These are phyloP conservation scores for Cryptoblepharus egeriae DNA, from an alignment of 2,797 vertebrate genomes.

Conservation along the genomic window DNA sequence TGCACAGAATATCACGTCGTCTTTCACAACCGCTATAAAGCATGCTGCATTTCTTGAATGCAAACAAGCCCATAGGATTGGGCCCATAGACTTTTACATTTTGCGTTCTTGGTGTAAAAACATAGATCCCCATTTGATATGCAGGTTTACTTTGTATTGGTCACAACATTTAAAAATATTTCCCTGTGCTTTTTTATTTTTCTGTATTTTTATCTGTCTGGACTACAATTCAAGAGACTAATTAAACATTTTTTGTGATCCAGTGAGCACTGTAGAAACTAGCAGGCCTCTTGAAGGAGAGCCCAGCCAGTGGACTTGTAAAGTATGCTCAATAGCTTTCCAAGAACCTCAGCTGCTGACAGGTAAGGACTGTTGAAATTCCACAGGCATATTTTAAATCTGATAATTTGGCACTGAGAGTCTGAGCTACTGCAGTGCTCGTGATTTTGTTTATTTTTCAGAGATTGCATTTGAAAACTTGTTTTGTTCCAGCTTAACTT, in stretches of 20 bases:
- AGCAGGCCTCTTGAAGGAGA: slow-evolving; percentile 67
- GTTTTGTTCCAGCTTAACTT: not conserved
- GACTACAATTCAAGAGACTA: slow-evolving; percentile 1
- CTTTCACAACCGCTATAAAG: no score
- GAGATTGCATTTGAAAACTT: not conserved
- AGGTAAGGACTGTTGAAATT: slow-evolving; percentile 60
- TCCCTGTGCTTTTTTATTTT: not conserved
- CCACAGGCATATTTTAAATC: not conserved
- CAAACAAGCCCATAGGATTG: no score
- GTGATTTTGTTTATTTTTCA: not conserved
- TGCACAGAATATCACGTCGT: no score
- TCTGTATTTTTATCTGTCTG: not conserved
- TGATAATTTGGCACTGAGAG: not conserved
- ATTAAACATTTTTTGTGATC: slow-evolving; percentile 24
- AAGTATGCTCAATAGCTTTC: slow-evolving; percentile 78
- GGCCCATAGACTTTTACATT: no score
- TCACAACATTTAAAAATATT: not conserved
- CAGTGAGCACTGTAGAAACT: slow-evolving; percentile 66
- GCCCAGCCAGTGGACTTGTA: slow-evolving; percentile 77
- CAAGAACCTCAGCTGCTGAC: slow-evolving; percentile 79
- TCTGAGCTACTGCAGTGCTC: not conserved
- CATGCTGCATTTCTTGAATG: no score
- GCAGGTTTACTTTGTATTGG: not conserved
- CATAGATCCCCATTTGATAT: not conserved
- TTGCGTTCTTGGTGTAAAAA: not conserved